Evolutionary conservation across 2,888 invertebrate genomes (phyloP).

Genomic region (Ormyrus pomaceus): DNA sequence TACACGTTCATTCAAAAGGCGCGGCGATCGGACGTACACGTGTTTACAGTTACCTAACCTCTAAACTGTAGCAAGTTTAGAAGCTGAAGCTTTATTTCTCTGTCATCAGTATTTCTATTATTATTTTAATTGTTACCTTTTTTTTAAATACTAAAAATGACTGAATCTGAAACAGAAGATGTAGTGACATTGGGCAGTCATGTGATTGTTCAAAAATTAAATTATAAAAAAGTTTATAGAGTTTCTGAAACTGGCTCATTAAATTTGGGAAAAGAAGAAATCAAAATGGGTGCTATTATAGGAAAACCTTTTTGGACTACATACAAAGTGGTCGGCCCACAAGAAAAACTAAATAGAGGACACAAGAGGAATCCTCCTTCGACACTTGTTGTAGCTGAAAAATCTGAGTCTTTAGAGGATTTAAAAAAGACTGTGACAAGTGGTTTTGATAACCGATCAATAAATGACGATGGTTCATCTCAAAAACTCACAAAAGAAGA

Average conservation of each 20-base stretch:
- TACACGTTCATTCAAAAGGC: neutral
- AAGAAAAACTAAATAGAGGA: constrained; percentile 17
- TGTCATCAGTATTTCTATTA: constrained; percentile 1
- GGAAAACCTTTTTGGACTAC: constrained; percentile 85
- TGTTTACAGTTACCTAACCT: constrained; percentile 26
- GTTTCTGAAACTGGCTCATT: constrained; percentile 81
- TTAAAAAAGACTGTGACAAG: constrained; percentile 81
- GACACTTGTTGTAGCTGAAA: constrained; percentile 75
- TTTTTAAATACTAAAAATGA: constrained; percentile 22
- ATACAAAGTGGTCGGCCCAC: constrained; percentile 81
- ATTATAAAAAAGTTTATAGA: constrained; percentile 87
- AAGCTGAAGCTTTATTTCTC: neutral
- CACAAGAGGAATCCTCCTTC: constrained; percentile 54
- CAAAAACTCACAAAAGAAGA: constrained; percentile 90
- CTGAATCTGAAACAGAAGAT: constrained; percentile 62
- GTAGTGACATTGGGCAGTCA: constrained; percentile 83
- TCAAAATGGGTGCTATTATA: constrained; percentile 82
- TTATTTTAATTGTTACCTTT: constrained; percentile 21
- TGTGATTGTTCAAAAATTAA: constrained; percentile 86
- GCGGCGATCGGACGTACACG: neutral
- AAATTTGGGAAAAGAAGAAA: constrained; percentile 82
- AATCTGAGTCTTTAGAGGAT: constrained; percentile 80
- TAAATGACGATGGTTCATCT: constrained; percentile 86
- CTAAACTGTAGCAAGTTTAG: neutral
- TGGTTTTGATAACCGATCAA: constrained; percentile 90